Evolutionary conservation across 2,113 vertebrate species (phyloP), one percentile per base, ranked within the genome.

Genomic region (Ellobius talpinus): DNA sequence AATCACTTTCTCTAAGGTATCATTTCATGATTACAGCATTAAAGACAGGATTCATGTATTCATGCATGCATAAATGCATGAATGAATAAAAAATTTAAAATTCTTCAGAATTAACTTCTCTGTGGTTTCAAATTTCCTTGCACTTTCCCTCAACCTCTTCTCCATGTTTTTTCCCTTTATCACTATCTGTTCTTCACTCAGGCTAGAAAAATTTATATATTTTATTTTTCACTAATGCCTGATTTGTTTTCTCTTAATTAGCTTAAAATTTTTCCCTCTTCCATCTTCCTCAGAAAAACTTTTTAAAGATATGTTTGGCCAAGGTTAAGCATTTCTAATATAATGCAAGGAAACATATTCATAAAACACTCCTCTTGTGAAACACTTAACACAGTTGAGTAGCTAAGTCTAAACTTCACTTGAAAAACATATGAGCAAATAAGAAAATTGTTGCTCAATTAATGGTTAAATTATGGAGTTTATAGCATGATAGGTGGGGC

Each of bases 361-460:
- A 87, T 65, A 79, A 91, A 94, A 90, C 0, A n/a, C n/a, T 86
- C 47, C 86, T 94, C 24, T 87, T 26, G 29, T 0, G 36, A 91
- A 26, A 76, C 36, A 94, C 58, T 66, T 92, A 70, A 81, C 39
- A 36, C 36, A 95, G 24, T 77, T 79, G 45, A 93, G 36, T n/a
- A 87, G 36, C 16, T 74, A 88, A 93, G n/a, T 94, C 16, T 87
- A 89, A 94, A 50, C 31, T 36, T 65, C 58, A 33, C 47, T 94
- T 93, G 17, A 92, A 91, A 93, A 89, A 87, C 70, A 24, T 91
- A 87, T 79, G 47, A 92, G 26, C 50, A 95, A 77, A 33, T 77
- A 91, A 91, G 58, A 88, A n/a, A 90, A 84, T 13, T n/a, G 36
- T 39, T 78, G n/a, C 55, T 77, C 8, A 96, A 87, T 58, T 87